Conservation (phyloP, 2,113 vertebrate species). For the Seriola aureovittata region DNA sequence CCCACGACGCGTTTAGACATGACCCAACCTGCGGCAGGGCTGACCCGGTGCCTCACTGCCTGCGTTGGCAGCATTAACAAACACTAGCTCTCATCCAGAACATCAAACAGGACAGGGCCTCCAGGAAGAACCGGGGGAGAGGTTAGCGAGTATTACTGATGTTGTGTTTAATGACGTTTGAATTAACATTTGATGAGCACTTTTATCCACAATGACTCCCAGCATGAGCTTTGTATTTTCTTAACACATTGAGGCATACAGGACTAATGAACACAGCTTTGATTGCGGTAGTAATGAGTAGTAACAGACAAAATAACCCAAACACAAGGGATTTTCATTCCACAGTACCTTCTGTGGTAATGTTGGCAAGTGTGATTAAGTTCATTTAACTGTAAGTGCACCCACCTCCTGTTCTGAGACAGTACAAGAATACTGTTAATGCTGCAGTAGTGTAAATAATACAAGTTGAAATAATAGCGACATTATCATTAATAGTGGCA, state of each 20-base stretch:
- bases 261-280: constrained; percentile 13
- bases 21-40: constrained; percentile 58
- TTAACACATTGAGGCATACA: not conserved
- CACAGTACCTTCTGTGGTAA: not conserved
- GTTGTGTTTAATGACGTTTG: constrained; percentile 27
- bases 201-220: constrained; percentile 3
- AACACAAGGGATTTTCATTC: constrained; percentile 5
- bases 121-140: constrained; percentile 45
- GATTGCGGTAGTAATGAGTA: not conserved
- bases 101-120: constrained; percentile 67
- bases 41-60: constrained; percentile 39
- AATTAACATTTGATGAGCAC: constrained; percentile 12
- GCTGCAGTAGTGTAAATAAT: too few relatives aligned
- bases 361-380: too few relatives aligned
- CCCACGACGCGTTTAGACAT: constrained; percentile 51
- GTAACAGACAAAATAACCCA: not conserved
- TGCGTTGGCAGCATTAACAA: constrained; percentile 50
- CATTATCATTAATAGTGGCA: not conserved
- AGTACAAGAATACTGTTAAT: not conserved
- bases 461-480: not conserved
- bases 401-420: not conserved
- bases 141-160: constrained; percentile 16
- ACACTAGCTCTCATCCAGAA: constrained; percentile 69
- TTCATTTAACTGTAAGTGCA: too few relatives aligned
- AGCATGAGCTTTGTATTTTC: constrained; percentile 14